Evolutionary conservation across 2,888 invertebrate species (phyloP).

Genomic region (Notodonta dromedarius): DNA sequence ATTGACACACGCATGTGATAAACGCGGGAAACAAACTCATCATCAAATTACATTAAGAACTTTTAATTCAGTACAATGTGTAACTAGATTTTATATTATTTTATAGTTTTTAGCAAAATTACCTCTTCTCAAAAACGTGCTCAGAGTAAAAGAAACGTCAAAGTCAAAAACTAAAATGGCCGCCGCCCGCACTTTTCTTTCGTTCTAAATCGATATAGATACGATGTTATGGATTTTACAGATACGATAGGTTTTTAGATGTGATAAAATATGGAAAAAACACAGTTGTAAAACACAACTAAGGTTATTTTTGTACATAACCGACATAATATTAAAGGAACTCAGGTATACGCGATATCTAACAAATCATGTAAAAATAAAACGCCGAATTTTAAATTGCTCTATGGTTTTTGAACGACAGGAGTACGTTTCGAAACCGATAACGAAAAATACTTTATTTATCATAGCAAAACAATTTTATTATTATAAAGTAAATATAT

Average conservation of each 20-base stretch:
- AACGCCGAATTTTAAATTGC: neutral
- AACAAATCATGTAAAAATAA: neutral
- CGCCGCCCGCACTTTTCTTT: slow-evolving; percentile 13
- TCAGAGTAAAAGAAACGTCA: slow-evolving; percentile 59
- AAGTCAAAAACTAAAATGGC: slow-evolving; percentile 48
- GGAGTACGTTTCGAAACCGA: neutral
- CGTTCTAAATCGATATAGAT: slow-evolving; percentile 22
- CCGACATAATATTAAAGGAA: too few relatives aligned
- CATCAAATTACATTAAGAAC: neutral
- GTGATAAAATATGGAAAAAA: too few relatives aligned
- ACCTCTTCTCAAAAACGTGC: slow-evolving; percentile 73
- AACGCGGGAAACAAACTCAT: neutral
- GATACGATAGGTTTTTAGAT: too few relatives aligned
- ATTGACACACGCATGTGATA: slow-evolving; percentile 7
- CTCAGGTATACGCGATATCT: neutral
- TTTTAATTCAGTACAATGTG: neutral
- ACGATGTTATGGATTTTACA: neutral
- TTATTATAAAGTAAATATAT: too few relatives aligned
- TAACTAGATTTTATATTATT: neutral
- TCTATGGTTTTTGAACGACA: neutral
- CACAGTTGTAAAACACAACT: too few relatives aligned
- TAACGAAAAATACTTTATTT: neutral
- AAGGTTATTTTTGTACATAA: too few relatives aligned
- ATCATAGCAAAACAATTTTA: too few relatives aligned
- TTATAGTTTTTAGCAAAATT: slow-evolving; percentile 38